These are phyloP conservation scores for Apotomis betuletana DNA, from an alignment of 2,888 invertebrate species.

Conservation along the genomic window DNA sequence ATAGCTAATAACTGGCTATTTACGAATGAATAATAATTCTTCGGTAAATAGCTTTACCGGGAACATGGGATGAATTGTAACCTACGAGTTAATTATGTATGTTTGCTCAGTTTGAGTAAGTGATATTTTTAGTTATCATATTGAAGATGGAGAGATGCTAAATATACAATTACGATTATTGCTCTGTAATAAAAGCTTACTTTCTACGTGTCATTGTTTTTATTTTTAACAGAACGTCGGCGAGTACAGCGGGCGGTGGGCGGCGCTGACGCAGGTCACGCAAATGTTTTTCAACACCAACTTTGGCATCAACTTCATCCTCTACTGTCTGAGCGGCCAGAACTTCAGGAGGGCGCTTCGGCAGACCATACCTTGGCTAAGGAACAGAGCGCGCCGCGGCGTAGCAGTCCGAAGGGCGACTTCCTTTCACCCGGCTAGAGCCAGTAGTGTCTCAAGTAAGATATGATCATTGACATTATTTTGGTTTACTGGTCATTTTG, in stretches of 20 bases:
- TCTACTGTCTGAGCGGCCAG: conserved; percentile 92
- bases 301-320: conserved; percentile 91
- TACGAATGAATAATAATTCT: no score
- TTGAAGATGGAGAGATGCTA: no score
- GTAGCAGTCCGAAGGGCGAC: conserved; percentile 44
- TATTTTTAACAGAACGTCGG: conserved; percentile 52
- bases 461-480: background rate
- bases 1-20: no score
- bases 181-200: no score
- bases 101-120: no score
- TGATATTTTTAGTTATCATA: no score
- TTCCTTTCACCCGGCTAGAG: conserved; percentile 48
- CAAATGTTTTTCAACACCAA: conserved; percentile 90
- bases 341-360: conserved; percentile 87
- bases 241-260: conserved; percentile 71
- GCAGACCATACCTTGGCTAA: conserved; percentile 57
- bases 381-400: conserved; percentile 45
- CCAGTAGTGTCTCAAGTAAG: conserved; percentile 64
- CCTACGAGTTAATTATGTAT: no score
- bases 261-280: conserved; percentile 86
- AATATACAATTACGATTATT: no score
- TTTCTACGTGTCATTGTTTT: background rate
- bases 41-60: no score
- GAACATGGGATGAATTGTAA: no score
- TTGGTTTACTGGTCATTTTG: no score